phyloP scores from a whole-genome alignment of 2,888 invertebrate genomes.

The Agrotis exclamationis region DNA sequence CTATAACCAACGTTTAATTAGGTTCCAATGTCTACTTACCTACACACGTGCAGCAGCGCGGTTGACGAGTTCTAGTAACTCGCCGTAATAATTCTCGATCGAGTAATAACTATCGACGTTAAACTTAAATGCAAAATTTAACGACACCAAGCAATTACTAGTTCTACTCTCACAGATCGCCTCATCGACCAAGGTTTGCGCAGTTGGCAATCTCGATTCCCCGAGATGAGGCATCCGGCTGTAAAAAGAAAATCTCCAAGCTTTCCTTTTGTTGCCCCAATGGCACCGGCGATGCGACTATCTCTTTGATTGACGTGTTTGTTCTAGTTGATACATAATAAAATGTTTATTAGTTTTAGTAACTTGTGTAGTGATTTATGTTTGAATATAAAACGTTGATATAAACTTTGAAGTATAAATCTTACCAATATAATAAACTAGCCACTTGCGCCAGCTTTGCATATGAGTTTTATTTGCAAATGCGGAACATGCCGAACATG shows the following conservation, averaged over 20 bases:
- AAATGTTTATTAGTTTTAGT: slow-evolving; percentile 50
- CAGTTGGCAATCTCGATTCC: slow-evolving; percentile 68
- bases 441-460: too few species aligned
- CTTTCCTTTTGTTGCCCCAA: slow-evolving; percentile 68
- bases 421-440: neutral
- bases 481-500: too few species aligned
- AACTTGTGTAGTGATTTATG: slow-evolving; percentile 43
- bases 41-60: slow-evolving; percentile 63
- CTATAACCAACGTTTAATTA: slow-evolving; percentile 71
- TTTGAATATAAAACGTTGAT: slow-evolving; percentile 34
- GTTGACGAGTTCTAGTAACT: slow-evolving; percentile 69
- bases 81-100: slow-evolving; percentile 69
- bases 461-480: too few species aligned
- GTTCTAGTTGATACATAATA: slow-evolving; percentile 67
- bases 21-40: slow-evolving; percentile 66
- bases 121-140: slow-evolving; percentile 72
- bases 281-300: slow-evolving; percentile 56
- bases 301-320: slow-evolving; percentile 76
- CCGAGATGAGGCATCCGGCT: slow-evolving; percentile 72
- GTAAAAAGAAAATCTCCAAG: slow-evolving; percentile 75
- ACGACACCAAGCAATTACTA: slow-evolving; percentile 73
- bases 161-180: slow-evolving; percentile 64
- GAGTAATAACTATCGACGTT: slow-evolving; percentile 69
- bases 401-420: slow-evolving; percentile 19
- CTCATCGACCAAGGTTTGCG: slow-evolving; percentile 68